Base-by-base conservation (phyloP, 2,888 invertebrate genomes). In the Cheilosia variabilis region DNA sequence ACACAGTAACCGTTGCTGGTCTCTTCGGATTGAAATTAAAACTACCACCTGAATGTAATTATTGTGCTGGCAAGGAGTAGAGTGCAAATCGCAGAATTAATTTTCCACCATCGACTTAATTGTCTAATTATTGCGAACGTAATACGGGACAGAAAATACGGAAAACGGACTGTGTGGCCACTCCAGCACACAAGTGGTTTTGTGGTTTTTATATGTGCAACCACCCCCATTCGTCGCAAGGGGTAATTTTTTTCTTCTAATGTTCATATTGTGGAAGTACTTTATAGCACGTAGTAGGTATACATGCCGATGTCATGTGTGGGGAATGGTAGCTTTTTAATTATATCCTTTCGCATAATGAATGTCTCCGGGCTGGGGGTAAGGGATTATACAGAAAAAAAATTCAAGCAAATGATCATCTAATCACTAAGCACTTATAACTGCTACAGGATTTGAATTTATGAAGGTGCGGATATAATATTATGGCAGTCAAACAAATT, bases 51-150 rank as follows among this genome's bases (percentile, higher is more conserved):
- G 19, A 34, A 65, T 65, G 31, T 19, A 47, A 47, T 47, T 47
- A 65, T 50, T 50, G 22, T 37, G 50, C 22, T 3, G 34, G 47
- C 13, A 31, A 63, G n/a, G 15, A 34, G 19, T 34, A 13, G 19
- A n/a, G 19, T n/a, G 60, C 7, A 50, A 60, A 41, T 62, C 52
- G 13, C 43, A 53, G 37, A 52, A 62, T 72, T 72, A 53, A 62
- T 72, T 72, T 52, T 55, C 73, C 24, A 17, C 73, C 73, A 31
- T 34, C 43, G 63, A 73, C 45, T 63, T 73, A 73, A 73, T 73
- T 63, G 73, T 73, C 45, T 24, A 63, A 73, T 73, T 73, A 73
- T 55, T 66, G 41, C 13, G 10, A 52, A 41, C 53, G 53, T 31
- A 43, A 41, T 27, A 27, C n/a, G 7, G 27, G 22, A 10, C 5